Evolutionary conservation across 1,140 invertebrate genomes (phyloP).

Genomic region (Octopus sinensis): DNA sequence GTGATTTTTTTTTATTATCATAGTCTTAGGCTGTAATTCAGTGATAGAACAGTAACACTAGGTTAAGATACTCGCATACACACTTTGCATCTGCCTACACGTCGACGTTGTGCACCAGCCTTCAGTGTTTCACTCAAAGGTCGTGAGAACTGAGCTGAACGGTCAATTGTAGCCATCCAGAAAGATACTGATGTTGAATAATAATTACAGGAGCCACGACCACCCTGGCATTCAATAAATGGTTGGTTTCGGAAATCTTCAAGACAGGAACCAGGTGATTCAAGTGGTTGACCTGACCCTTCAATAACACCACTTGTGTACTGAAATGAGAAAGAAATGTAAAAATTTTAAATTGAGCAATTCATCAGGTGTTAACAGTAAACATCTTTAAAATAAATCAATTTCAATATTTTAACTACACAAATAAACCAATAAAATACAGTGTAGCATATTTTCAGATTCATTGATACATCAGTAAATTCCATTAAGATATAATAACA

Average conservation of each 20-base stretch:
- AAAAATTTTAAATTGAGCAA: neutral
- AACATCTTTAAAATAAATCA: neutral
- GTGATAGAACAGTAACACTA: too few relatives aligned
- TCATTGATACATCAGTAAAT: too few relatives aligned
- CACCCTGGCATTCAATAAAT: constrained; percentile 80
- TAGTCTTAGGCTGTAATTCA: too few relatives aligned
- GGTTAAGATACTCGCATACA: constrained; percentile 66
- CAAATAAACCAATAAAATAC: too few relatives aligned
- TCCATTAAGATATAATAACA: too few relatives aligned
- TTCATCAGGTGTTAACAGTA: neutral
- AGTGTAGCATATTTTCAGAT: too few relatives aligned
- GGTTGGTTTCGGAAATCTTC: constrained; percentile 92
- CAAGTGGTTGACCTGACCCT: constrained; percentile 87
- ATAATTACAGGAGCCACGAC: constrained; percentile 53
- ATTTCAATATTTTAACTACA: constrained; percentile 40
- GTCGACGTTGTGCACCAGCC: constrained; percentile 74
- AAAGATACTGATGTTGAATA: constrained; percentile 79
- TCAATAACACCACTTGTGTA: constrained; percentile 86
- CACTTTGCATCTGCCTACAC: constrained; percentile 92
- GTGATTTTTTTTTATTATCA: too few relatives aligned
- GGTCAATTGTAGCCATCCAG: constrained; percentile 93
- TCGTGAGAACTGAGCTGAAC: constrained; percentile 71
- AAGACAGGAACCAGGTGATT: constrained; percentile 90
- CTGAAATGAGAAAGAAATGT: constrained; percentile 34
- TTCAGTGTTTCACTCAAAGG: constrained; percentile 92